Conservation (phyloP, 2,113 vertebrate species). For the Arothron firmamentum region DNA sequence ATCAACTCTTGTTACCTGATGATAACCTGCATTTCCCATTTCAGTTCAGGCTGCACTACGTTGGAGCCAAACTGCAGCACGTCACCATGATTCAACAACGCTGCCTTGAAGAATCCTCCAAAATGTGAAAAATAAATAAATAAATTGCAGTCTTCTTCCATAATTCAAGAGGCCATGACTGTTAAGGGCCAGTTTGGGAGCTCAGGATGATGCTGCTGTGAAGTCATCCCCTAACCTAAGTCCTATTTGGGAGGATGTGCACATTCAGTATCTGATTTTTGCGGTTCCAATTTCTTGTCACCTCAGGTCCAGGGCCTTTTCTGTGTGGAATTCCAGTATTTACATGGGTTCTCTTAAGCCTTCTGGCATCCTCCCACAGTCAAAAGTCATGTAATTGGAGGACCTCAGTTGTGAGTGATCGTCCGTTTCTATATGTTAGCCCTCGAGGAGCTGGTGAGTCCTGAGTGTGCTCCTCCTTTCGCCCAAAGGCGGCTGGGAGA, state of each 20-base stretch:
- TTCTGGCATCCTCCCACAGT: no score
- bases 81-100: neutral
- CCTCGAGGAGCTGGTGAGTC: no score
- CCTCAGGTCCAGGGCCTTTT: no score
- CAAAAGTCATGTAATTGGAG: no score
- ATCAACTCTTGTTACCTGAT: neutral
- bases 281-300: no score
- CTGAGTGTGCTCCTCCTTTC: no score
- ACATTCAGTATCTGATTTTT: neutral
- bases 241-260: conserved; percentile 7
- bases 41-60: neutral
- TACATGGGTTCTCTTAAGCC: no score
- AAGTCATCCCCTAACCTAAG: conserved; percentile 6
- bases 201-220: conserved; percentile 5
- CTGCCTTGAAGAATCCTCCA: neutral
- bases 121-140: conserved; percentile 1
- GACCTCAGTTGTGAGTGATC: no score
- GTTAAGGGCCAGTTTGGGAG: neutral
- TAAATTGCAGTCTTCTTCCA: neutral
- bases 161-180: conserved; percentile 8
- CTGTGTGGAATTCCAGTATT: no score
- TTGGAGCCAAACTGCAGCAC: neutral
- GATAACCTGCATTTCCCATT: neutral
- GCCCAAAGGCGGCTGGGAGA: no score
- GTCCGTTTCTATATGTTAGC: no score